Evolutionary conservation across 2,888 invertebrate genomes (phyloP), one percentile per base, ranked within the genome.

Genomic region (Ormyrus rosae): DNA sequence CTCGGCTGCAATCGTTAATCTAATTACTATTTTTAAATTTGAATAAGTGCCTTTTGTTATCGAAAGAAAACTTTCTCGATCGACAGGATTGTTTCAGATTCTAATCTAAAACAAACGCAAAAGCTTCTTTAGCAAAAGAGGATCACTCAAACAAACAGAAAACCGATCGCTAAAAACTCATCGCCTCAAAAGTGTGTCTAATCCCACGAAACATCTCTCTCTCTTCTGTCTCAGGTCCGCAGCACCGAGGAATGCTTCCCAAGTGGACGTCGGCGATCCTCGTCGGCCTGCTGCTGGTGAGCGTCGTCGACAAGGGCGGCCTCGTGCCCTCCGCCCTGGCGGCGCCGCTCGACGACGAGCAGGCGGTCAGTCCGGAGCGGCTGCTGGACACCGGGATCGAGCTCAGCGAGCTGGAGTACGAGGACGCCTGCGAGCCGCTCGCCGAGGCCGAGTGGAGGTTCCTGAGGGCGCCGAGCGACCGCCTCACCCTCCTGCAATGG

Each of bases 401-500:
- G 58, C 67, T 88, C 11, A 87, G 83, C 34, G 87, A 86, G 68
- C 83, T 86, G 50, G 85, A 80, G 4, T 90, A 90, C 82, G 89
- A 89, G 80, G 90, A 90, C 78, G 56, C 53, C 19, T 90, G 90
- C 67, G 55, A 74, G 2, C 82, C 83, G n/a, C 81, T 84, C 5
- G 85, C 87, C 5, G 81, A 87, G 65, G 84, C 86, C 6, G 85
- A 88, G 72, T 90, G 90, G 90, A 51, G 58, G 5, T 87, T 90
- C 19, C 75, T 88, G 69, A 84, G 84, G 60, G 83, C 84, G 5
- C 86, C 87, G 5, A 83, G 82, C 0, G 85, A 88, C 69, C 48
- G 58, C 0, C 11, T 81, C 55, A 85, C 84, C 5, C 83, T 87
- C 34, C 69, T 61, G 19, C 65, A 5, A 84, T 90, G 89, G 90